phyloP scores from a whole-genome alignment of 2,888 invertebrate genomes.

The Blera fallax region DNA sequence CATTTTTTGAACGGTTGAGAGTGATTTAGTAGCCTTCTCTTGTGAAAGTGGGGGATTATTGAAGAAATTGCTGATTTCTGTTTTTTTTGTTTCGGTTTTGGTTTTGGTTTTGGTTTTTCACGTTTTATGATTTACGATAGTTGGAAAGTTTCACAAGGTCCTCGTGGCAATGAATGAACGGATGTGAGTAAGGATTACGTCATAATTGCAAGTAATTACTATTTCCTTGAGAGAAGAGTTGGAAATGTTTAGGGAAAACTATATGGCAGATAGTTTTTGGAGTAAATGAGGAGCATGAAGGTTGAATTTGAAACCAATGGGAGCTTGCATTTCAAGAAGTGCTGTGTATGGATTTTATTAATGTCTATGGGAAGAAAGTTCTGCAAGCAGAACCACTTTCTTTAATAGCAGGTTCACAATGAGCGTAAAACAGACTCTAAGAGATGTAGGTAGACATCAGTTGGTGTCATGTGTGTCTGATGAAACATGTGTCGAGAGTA shows the following conservation, averaged over 20 bases:
- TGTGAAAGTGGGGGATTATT: background rate
- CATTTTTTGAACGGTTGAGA: background rate
- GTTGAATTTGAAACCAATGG: background rate
- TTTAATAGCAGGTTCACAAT: too few species aligned
- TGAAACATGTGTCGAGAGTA: too few species aligned
- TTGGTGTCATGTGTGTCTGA: too few species aligned
- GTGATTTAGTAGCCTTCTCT: background rate
- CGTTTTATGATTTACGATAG: slow-evolving; percentile 15
- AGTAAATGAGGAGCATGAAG: background rate
- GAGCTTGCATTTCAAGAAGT: background rate
- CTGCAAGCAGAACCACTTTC: too few species aligned
- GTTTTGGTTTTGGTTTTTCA: slow-evolving; percentile 1
- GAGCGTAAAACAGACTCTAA: too few species aligned
- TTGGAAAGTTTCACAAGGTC: slow-evolving; percentile 27
- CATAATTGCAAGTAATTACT: slow-evolving; percentile 40
- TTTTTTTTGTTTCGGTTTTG: background rate
- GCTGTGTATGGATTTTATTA: background rate
- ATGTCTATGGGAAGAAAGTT: too few species aligned
- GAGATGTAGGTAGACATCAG: too few species aligned
- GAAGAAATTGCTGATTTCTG: background rate
- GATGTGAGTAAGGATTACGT: slow-evolving; percentile 11
- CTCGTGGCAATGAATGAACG: slow-evolving; percentile 22
- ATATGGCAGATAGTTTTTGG: background rate
- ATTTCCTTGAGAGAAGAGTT: background rate
- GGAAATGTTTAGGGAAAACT: background rate